A percentile compares a stretch with the other conserved stretches of the same genome.
phyloP scores from a whole-genome alignment of 2,888 invertebrate genomes.

The Idaea dimidiata region DNA sequence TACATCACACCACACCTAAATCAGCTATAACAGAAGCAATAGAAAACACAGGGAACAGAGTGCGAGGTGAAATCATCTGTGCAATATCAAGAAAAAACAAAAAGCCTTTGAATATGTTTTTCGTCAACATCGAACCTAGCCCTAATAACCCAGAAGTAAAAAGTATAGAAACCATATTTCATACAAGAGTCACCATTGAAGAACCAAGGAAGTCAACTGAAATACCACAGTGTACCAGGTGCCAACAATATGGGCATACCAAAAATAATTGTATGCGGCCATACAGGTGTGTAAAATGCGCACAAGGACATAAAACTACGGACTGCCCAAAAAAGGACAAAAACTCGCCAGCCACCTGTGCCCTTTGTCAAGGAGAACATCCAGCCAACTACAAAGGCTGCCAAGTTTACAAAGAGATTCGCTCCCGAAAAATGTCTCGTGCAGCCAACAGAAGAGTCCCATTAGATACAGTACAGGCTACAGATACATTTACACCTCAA shows the following conservation, averaged over 20 bases:
- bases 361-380: constrained; percentile 6
- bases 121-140: background rate
- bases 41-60: constrained; percentile 23
- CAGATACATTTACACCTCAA: background rate
- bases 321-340: constrained; percentile 19
- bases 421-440: constrained; percentile 19
- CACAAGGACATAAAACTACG: constrained; percentile 3
- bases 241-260: constrained; percentile 29
- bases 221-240: constrained; percentile 20
- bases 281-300: constrained; percentile 2
- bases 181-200: constrained; percentile 7
- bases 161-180: background rate
- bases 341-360: constrained; percentile 16
- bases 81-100: constrained; percentile 24
- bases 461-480: background rate
- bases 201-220: constrained; percentile 7
- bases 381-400: constrained; percentile 13
- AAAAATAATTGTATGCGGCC: constrained; percentile 12
- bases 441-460: background rate
- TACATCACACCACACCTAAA: background rate
- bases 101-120: constrained; percentile 24
- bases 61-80: constrained; percentile 26
- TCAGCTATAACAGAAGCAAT: constrained; percentile 1
- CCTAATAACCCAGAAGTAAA: constrained; percentile 1
- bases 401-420: too few relatives aligned